Percentiles rank a stretch among this genome's conserved stretches.
phyloP scores from a whole-genome alignment of 2,888 invertebrate species.

The Anthophora plumipes region DNA sequence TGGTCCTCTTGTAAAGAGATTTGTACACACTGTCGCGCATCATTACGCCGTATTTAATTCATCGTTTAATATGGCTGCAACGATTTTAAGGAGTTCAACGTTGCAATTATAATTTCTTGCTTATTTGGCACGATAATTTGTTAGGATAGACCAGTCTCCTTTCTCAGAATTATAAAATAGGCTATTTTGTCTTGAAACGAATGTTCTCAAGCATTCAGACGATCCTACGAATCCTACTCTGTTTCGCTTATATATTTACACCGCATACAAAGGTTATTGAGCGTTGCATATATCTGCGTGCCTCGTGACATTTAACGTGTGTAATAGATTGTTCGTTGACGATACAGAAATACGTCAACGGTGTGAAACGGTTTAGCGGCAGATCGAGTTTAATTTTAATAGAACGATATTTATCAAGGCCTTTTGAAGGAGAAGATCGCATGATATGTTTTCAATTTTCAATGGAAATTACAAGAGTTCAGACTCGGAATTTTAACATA shows the following conservation, averaged over 20 bases:
- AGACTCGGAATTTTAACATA: not conserved
- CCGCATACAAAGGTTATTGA: no score
- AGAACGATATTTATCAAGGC: not conserved
- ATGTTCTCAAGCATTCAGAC: no score
- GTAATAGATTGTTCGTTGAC: slow-evolving; percentile 22
- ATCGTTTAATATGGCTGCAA: not conserved
- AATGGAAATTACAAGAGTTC: not conserved
- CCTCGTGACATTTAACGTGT: slow-evolving; percentile 13
- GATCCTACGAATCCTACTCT: no score
- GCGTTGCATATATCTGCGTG: not conserved
- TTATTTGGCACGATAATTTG: no score
- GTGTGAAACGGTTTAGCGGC: not conserved
- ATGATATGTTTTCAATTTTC: not conserved
- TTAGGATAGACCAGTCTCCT: no score
- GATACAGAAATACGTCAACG: not conserved
- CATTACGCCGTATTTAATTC: not conserved
- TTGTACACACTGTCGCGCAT: not conserved
- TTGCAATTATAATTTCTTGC: not conserved
- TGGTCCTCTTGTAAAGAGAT: not conserved
- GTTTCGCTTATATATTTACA: no score
- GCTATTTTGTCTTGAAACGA: no score
- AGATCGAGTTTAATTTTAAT: not conserved
- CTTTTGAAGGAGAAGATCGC: not conserved
- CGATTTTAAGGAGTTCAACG: not conserved
- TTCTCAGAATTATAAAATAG: no score